Conservation (phyloP, 2,888 invertebrate genomes). For the Leucania comma region DNA sequence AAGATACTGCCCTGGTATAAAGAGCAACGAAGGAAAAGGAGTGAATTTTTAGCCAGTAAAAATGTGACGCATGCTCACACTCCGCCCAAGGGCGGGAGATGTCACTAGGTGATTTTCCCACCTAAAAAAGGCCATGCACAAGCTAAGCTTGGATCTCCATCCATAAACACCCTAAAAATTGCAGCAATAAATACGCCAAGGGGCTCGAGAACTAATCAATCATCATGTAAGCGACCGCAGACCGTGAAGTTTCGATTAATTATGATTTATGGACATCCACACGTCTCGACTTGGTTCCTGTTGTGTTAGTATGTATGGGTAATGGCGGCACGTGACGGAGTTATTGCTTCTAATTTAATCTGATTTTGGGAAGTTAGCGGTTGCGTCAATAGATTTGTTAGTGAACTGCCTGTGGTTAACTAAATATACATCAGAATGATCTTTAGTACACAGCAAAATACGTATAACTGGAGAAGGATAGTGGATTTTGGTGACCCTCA, state of each 20-base stretch:
- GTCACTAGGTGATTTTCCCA: too few species aligned
- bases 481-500: too few species aligned
- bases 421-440: too few species aligned
- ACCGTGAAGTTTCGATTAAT: constrained; percentile 67
- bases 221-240: constrained; percentile 55
- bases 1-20: too few species aligned
- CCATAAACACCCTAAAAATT: constrained; percentile 29
- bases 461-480: too few species aligned
- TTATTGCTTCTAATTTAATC: constrained; percentile 40
- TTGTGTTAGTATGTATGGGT: constrained; percentile 34
- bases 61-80: too few species aligned
- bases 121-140: too few species aligned
- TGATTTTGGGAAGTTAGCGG: background rate
- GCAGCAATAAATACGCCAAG: constrained; percentile 50
- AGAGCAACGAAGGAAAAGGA: too few species aligned
- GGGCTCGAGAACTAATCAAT: constrained; percentile 58
- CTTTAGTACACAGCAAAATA: too few species aligned
- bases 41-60: too few species aligned
- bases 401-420: background rate
- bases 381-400: background rate
- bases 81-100: too few species aligned
- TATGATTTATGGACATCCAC: constrained; percentile 62
- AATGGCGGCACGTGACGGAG: constrained; percentile 4
- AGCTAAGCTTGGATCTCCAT: background rate
- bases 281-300: constrained; percentile 37